Evolutionary conservation across 2,113 vertebrate genomes (phyloP), one percentile per base, ranked within the genome.

Genomic region (Fregetta grallaria): DNA sequence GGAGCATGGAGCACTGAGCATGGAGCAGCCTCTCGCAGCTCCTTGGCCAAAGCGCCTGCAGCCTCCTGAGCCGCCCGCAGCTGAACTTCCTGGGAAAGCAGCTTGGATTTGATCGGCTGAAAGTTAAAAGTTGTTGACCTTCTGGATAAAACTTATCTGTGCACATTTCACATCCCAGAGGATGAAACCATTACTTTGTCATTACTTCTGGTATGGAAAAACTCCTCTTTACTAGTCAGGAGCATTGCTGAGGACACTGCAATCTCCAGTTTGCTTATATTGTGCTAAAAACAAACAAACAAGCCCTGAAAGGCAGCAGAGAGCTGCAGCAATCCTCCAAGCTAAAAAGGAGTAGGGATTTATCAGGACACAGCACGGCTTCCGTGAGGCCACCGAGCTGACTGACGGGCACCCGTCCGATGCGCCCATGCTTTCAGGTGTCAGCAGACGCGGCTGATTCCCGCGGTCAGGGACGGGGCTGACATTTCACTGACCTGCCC

Each of bases 121-220:
- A 89, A 92, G 82, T 47, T 49, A 66, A 68, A 91, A 85, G 67
- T n/a, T 85, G 66, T 68, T 95, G 86, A 92, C 86, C 88, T 85
- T 15, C 78, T 62, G 95, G 92, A 44, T 89, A 86, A 83, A 88
- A 72, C 45, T 61, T 82, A 23, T 72, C 92, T 55, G 59, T 30
- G 81, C 73, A n/a, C 47, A 13, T 72, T 68, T 94, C 78, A 55
- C 63, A 50, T 84, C 42, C 90, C 1, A 0, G 15, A 36, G 80
- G 52, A 52, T 15, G 56, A 67, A 90, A 34, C 34, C 52, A 34
- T 84, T 26, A 5, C 65, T 70, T 52, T 63, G 79, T 36, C 86
- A 9, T 81, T 66, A 9, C 70, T 85, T 50, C 40, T 26, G 61
- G 73, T 67, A 90, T 68, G 78, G 86, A 95, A 84, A 82, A 62